Evolutionary conservation across 1,140 invertebrate genomes (phyloP).

Genomic region (Microplitis mediator): DNA sequence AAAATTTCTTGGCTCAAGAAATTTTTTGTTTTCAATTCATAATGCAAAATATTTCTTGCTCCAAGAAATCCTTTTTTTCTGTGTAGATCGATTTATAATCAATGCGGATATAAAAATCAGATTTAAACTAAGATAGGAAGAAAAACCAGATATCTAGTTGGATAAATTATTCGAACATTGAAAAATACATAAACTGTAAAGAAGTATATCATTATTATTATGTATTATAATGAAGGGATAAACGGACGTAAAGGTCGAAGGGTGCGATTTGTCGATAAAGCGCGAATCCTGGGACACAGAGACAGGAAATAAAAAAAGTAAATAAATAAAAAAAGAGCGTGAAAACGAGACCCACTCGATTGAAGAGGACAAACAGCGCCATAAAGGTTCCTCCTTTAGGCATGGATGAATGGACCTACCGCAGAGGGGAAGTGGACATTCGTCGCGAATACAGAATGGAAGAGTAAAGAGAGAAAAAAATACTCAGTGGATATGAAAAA

Average conservation of each 20-base stretch:
- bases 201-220: no score
- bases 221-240: neutral
- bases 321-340: constrained; percentile 30
- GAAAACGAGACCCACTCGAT: constrained; percentile 50
- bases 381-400: constrained; percentile 44
- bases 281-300: constrained; percentile 2
- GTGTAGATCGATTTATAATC: no score
- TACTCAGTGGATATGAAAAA: constrained; percentile 29
- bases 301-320: constrained; percentile 23
- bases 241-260: constrained; percentile 21
- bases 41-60: no score
- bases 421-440: constrained; percentile 42
- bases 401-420: constrained; percentile 44
- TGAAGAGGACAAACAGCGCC: constrained; percentile 49
- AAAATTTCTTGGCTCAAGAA: no score
- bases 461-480: constrained; percentile 23
- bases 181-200: neutral
- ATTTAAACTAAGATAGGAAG: no score
- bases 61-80: no score
- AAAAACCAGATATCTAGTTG: no score
- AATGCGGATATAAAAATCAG: no score
- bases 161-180: no score
- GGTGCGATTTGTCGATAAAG: constrained; percentile 21
- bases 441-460: constrained; percentile 13
- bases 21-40: no score